Percentiles rank a stretch among this genome's conserved stretches.
Evolutionary conservation across 2,888 invertebrate genomes (phyloP).

Genomic region (Thelaira solivaga): DNA sequence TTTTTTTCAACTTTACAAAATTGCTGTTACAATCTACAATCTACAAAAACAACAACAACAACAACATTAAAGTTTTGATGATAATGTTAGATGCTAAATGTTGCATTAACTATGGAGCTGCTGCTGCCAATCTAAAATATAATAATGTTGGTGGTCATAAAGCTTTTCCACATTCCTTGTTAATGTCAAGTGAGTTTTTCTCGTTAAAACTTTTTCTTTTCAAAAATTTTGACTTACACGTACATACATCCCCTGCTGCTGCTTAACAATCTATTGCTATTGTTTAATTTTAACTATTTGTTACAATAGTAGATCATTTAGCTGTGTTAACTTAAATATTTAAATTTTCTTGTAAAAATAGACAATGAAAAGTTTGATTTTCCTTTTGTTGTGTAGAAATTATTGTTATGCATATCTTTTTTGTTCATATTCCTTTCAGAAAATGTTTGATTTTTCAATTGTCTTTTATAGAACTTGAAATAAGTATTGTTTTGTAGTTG

Average conservation of each 20-base stretch:
- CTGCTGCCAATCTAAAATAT: not conserved
- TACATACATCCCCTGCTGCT: too few species aligned
- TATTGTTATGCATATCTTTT: not conserved
- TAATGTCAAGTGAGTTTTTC: slow-evolving; percentile 7
- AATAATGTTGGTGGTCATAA: slow-evolving; percentile 26
- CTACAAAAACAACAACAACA: not conserved
- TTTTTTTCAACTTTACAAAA: slow-evolving; percentile 10
- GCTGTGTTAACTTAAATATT: slow-evolving; percentile 54
- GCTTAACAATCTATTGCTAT: slow-evolving; percentile 1
- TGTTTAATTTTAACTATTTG: slow-evolving; percentile 20
- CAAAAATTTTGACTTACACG: not conserved
- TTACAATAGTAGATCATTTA: slow-evolving; percentile 44
- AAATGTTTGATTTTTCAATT: slow-evolving; percentile 24
- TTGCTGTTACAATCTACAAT: slow-evolving; percentile 15
- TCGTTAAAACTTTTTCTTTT: not conserved
- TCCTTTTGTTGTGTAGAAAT: slow-evolving; percentile 17
- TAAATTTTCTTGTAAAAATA: slow-evolving; percentile 4
- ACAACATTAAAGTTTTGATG: too few species aligned
- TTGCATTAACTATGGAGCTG: not conserved
- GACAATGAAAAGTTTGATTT: slow-evolving; percentile 20
- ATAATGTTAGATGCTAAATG: not conserved
- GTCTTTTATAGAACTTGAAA: not conserved
- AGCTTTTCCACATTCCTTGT: slow-evolving; percentile 3
- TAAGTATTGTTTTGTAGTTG: not conserved
- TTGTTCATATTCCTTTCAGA: slow-evolving; percentile 15